A percentile compares a stretch with the other conserved stretches of the same genome.
Evolutionary conservation across 2,113 vertebrate species (phyloP).

Genomic region (Boulengeromyrus knoepffleri): DNA sequence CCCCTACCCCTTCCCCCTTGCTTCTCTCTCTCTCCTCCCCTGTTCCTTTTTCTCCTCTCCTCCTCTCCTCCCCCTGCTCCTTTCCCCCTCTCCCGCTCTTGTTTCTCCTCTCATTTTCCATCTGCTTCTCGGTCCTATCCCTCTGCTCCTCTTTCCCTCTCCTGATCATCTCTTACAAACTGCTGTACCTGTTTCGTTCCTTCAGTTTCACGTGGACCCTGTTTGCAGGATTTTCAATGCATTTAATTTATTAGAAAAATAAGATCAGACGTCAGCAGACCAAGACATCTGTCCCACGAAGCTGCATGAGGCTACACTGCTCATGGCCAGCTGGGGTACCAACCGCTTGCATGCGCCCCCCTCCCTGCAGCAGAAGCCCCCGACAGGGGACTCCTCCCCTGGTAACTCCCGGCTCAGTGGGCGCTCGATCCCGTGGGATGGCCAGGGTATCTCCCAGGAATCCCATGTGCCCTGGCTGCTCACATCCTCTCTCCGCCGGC

Average conservation of each 20-base stretch:
- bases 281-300: not conserved
- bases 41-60: not conserved
- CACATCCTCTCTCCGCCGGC: not conserved
- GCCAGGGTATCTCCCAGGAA: not conserved
- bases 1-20: not conserved
- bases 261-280: not conserved
- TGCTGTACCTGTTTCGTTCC: not conserved
- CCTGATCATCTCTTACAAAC: not conserved
- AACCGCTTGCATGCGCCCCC: not conserved
- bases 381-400: not conserved
- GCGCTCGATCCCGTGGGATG: not conserved
- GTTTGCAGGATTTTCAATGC: not conserved
- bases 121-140: not conserved
- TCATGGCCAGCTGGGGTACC: not conserved
- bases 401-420: not conserved
- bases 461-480: not conserved
- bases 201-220: not conserved
- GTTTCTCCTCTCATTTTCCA: not conserved
- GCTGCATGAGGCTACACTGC: not conserved
- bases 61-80: not conserved
- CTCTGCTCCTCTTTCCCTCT: not conserved
- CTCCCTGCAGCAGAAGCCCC: not conserved
- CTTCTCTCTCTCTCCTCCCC: not conserved
- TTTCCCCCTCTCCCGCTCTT: not conserved
- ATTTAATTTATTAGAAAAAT: not conserved